Base-by-base conservation (phyloP, 1,140 invertebrate genomes). In the Bombus polaris region DNA sequence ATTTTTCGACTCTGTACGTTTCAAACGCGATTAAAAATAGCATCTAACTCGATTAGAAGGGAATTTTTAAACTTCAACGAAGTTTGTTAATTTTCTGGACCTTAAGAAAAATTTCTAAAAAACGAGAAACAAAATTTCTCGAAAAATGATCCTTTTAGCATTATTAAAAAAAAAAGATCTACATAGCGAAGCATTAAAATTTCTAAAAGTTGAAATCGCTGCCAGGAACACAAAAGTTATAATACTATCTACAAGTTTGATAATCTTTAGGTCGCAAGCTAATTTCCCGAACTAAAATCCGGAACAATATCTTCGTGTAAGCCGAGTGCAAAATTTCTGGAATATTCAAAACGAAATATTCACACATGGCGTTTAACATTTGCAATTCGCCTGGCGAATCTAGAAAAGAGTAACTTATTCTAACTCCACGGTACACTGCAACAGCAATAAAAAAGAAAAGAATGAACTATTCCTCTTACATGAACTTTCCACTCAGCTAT, bases 91-190 rank as follows among this genome's bases (percentile, higher is more conserved):
- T 32, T 15, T 32, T 65, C 3, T 10, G 10, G 5, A 18, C 13
- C 3, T 59, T 10, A 3, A 59, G 3, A 4, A 1, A 12, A 28
- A 12, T 59, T 1, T 12, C 9, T 1, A 12, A 3, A 5, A 0
- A 59, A 59, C 25, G 9, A 3, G 2, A 28, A 28, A 59, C 28
- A 12, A 53, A 18, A 53, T 53, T 6, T 22, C 47, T 18, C 47
- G 5, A 18, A 53, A 53, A 22, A 53, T 22, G 5, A 53, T 53
- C 5, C 5, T 53, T 22, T 22, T 18, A 6, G 5, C 18, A 2
- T 53, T 1, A 53, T 53, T 22, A 53, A 22, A 1, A 47, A 15
- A 47, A 53, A 22, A 22, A 53, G 6, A 53, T 22, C 5, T 6
- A 22, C 5, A 8, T 8, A 53, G 5, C 18, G 47, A 53, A 22